Percentiles rank a stretch among this genome's conserved stretches.
phyloP scores from a whole-genome alignment of 1,140 invertebrate genomes.

The Cotesia chilonis region DNA sequence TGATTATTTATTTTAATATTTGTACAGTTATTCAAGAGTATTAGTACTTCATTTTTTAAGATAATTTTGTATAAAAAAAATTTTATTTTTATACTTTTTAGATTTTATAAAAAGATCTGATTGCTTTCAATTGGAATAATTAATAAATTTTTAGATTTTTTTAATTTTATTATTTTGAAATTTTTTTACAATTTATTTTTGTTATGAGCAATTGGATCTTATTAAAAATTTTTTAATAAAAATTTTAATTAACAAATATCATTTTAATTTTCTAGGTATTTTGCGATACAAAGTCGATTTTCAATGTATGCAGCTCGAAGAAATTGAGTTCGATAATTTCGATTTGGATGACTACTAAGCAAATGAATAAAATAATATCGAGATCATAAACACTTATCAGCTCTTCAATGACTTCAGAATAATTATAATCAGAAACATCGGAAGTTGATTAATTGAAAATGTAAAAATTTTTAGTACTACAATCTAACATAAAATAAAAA shows the following conservation, averaged over 20 bases:
- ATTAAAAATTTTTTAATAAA: neutral
- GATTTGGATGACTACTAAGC: constrained; percentile 94
- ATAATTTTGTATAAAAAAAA: too few species aligned
- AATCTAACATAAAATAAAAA: constrained; percentile 8
- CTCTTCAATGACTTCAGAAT: constrained; percentile 18
- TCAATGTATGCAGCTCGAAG: constrained; percentile 93
- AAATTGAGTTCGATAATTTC: constrained; percentile 83
- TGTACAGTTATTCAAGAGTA: too few species aligned
- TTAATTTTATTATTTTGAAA: neutral
- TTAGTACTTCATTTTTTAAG: too few species aligned
- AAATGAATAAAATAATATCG: constrained; percentile 12
- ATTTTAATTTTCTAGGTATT: constrained; percentile 76
- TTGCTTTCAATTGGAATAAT: too few species aligned
- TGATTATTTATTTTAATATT: neutral
- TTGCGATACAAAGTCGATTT: constrained; percentile 99
- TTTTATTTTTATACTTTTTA: too few species aligned
- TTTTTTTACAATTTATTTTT: too few species aligned
- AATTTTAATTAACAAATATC: constrained; percentile 24
- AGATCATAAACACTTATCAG: neutral
- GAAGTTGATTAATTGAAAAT: constrained; percentile 14
- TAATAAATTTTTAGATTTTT: too few species aligned
- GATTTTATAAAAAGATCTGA: too few species aligned
- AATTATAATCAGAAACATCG: too few species aligned
- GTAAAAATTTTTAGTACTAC: constrained; percentile 16
- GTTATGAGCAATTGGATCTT: too few species aligned